Evolutionary conservation across 1,140 invertebrate genomes (phyloP).

Genomic region (Zaprionus kolodkinae): DNA sequence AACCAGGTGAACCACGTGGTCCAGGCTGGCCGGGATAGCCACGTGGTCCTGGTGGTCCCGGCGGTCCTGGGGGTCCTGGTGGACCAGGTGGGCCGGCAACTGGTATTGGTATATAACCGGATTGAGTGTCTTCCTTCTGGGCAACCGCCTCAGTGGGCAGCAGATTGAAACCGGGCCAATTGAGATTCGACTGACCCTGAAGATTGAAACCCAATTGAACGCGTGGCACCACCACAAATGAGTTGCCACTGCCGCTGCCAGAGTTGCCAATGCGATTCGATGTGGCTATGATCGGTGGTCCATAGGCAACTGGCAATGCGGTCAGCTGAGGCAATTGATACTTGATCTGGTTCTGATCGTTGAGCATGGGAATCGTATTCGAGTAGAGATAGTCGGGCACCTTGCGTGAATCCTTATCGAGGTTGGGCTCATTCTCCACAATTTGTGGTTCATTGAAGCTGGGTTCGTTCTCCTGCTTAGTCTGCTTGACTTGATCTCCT

Average conservation of each 20-base stretch:
- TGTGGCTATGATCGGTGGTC: conserved; percentile 36
- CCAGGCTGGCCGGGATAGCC: conserved; percentile 54
- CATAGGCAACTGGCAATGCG: conserved; percentile 58
- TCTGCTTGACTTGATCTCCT: conserved; percentile 30
- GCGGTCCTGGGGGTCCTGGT: conserved; percentile 62
- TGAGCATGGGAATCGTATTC: conserved; percentile 72
- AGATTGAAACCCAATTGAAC: conserved; percentile 67
- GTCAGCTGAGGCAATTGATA: conserved; percentile 68
- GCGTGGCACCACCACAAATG: conserved; percentile 56
- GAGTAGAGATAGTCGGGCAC: conserved; percentile 77
- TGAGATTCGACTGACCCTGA: conserved; percentile 57
- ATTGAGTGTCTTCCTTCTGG: conserved; percentile 56
- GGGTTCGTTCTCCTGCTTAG: conserved; percentile 29
- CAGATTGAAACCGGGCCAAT: conserved; percentile 32
- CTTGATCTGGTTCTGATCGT: conserved; percentile 65
- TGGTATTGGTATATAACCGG: conserved; percentile 54
- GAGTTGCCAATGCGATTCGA: neutral
- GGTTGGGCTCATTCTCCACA: conserved; percentile 27
- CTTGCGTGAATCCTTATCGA: conserved; percentile 69
- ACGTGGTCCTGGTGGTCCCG: conserved; percentile 27
- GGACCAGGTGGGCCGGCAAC: conserved; percentile 65
- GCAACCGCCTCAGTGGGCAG: conserved; percentile 14
- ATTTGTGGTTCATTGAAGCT: conserved; percentile 66
- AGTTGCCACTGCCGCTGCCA: neutral
- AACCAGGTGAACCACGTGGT: conserved; percentile 22